These are phyloP conservation scores for Cepphus grylle DNA, from an alignment of 2,113 vertebrate species.

Conservation along the genomic window DNA sequence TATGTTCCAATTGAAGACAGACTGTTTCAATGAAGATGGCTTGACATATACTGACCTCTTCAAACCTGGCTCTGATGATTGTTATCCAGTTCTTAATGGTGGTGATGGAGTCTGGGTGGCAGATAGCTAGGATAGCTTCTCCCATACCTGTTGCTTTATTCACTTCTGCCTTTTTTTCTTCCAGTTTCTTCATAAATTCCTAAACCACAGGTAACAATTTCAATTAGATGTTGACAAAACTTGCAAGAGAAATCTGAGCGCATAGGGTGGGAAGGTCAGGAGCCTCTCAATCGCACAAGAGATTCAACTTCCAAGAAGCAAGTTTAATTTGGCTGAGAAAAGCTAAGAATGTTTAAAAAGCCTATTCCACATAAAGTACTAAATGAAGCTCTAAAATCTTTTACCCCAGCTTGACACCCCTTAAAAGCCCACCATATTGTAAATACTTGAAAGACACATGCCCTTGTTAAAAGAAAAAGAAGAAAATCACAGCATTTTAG, in stretches of 20 bases:
- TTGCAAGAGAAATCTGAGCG: neutral
- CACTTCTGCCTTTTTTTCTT: conserved; percentile 89
- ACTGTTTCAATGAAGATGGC: neutral
- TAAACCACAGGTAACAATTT: conserved; percentile 61
- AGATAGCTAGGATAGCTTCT: conserved; percentile 89
- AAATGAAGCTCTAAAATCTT: neutral
- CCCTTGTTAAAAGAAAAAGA: neutral
- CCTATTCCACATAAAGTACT: neutral
- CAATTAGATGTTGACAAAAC: conserved; percentile 21
- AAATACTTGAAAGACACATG: neutral
- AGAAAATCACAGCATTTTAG: neutral
- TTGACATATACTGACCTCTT: conserved; percentile 85
- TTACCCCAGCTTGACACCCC: neutral
- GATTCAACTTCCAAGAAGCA: neutral
- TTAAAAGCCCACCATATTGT: neutral
- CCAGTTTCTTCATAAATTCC: conserved; percentile 96
- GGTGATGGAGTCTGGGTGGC: conserved; percentile 96
- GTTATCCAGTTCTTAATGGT: conserved; percentile 99
- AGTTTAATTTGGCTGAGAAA: neutral
- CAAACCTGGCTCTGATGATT: conserved; percentile 96
- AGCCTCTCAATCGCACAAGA: neutral
- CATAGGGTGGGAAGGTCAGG: neutral
- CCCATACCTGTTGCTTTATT: conserved; percentile 91
- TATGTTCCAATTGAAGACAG: neutral
- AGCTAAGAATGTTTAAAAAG: neutral